Base-by-base conservation (phyloP, 2,113 vertebrate species). In the Bettongia penicillata region DNA sequence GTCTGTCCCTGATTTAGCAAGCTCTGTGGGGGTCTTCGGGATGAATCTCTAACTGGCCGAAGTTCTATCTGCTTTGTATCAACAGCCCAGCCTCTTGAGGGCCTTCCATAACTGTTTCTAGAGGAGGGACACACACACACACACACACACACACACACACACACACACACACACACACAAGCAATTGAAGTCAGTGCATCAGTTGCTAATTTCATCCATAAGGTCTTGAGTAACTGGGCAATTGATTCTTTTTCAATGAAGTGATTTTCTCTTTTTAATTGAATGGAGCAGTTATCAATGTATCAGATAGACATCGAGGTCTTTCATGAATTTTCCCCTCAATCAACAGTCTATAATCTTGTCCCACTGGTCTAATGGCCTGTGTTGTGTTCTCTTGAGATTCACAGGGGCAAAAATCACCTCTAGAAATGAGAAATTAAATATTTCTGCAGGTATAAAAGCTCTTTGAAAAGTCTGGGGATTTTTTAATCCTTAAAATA, bases 61-160 rank as follows among this genome's bases (percentile, higher is more conserved):
- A 95, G 53, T 93, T 90, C 52, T 0, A 92, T 96, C 97, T 98
- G 98, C 92, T 98, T 97, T 97, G 93, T 55, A 95, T 98, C 97
- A 98, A 95, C 77, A 96, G 91, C 57, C 52, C 95, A 93, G 57
- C 93, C 92, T 97, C 24, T 19, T n/a, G 37, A 8, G 92, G 93
- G 97, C 93, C 93, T 93, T 96, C 94, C 95, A 91, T 61, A 84
- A 77, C 94, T 94, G 55, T 51, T 93, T 96, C 95, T 96, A 68
- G 93, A 77, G 11, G 91, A 61, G 9, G 37, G 1, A 61, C 57
- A 61, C 57, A 61, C 53, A 55, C 26, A 68, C 28, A 37, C 16
- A 68, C 57, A 68, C 57, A 57, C 53, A 53, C 52, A 16, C 93
- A 57, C 55, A 96, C 94, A 90, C 91, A 77, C 61, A 68, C 57